Evolutionary conservation across 2,113 vertebrate genomes (phyloP).

Genomic region (Channa argus): DNA sequence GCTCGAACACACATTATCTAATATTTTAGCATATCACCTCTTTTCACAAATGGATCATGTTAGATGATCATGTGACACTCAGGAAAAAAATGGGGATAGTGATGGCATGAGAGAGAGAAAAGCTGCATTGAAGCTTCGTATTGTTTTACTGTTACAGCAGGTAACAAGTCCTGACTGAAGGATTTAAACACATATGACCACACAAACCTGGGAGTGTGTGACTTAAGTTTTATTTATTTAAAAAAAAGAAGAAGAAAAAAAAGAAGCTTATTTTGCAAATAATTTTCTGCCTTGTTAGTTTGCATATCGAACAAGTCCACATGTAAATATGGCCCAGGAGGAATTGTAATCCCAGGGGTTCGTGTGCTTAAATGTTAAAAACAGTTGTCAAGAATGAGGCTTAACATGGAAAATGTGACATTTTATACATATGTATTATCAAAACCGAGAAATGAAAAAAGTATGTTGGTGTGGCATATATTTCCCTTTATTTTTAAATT

Average conservation of each 20-base stretch:
- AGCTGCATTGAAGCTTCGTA: not conserved
- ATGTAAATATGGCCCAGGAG: not conserved
- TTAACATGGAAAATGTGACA: not conserved
- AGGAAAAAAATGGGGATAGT: no score
- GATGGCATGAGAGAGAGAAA: no score
- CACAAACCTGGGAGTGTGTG: conserved; percentile 1
- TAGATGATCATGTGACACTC: no score
- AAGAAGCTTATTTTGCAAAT: conserved; percentile 5
- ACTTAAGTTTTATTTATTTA: conserved; percentile 29
- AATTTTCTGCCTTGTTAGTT: not conserved
- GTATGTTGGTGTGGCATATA: not conserved
- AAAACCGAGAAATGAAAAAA: not conserved
- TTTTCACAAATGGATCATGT: no score
- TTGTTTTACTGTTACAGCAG: not conserved
- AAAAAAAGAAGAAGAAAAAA: not conserved
- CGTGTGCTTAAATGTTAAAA: not conserved
- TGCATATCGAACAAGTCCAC: not conserved
- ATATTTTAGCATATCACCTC: no score
- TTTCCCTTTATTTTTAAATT: not conserved
- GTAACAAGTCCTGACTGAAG: not conserved
- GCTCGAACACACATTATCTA: no score
- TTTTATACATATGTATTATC: conserved; percentile 2
- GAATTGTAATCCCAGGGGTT: not conserved
- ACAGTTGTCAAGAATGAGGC: not conserved
- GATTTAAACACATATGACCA: conserved; percentile 19